Evolutionary conservation across 64 coral and sea anemone species (phyloP), one percentile per base, ranked within the genome.

Genomic region (Porites lutea): DNA sequence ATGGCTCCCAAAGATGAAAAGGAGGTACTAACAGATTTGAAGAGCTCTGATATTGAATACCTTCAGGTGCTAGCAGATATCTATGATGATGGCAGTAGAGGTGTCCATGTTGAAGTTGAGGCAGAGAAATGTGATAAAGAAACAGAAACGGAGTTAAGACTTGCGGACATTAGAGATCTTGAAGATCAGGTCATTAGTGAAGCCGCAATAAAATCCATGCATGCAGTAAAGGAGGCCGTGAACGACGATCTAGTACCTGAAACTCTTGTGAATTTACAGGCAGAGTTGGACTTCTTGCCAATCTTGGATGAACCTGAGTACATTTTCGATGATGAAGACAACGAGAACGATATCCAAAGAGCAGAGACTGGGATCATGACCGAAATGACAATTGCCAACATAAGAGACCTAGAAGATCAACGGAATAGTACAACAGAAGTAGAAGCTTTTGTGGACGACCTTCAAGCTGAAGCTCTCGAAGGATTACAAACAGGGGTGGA

Each of bases 331-430:
- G 81, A 84, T 3, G 81, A 84, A 8, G 86, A 77, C 20, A 52
- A 59, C 22, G 78, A 58, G 16, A 20, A 88, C 9, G 81, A 67
- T 4, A 52, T 14, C 63, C 47, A 65, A 21, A 68, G 63, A 52
- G 22, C 19, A 64, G 81, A 84, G 13, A 51, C 55, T 46, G 69
- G 71, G 13, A 59, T 74, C 43, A 77, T 88, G 69, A 88, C 86
- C 3, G 73, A 88, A 14, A 14, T 74, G 68, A 88, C 86, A 19
- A 52, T 84, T 51, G 46, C 63, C 11, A 63, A 84, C 20, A 84
- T 84, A 1, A 66, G 81, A 84, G 81, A 84, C 69, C 81, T 84
- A 13, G 81, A 84, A 51, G 81, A 84, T 68, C 81, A 84, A 84
- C 13, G 50, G 18, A 63, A 20, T 11, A 68, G 61, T 22, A 18